Conservation (phyloP, 2,113 vertebrate genomes). For the Solenodon paradoxus region DNA sequence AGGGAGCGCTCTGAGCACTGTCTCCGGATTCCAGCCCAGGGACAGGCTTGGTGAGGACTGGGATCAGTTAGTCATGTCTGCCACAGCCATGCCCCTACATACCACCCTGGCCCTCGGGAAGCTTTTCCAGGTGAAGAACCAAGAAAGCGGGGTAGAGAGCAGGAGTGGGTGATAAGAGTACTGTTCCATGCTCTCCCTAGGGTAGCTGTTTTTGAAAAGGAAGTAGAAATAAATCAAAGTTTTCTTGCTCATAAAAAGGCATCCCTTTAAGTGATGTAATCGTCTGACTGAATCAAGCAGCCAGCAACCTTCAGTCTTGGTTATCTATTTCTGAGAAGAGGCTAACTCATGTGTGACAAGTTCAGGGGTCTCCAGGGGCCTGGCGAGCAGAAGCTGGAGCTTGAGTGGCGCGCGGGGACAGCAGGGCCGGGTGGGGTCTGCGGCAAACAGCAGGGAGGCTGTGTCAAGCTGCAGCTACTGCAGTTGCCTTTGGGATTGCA, state of each 20-base stretch:
- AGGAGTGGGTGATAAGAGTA: neutral
- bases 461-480: neutral
- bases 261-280: neutral
- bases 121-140: neutral
- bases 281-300: neutral
- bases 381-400: neutral
- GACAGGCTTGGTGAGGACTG: neutral
- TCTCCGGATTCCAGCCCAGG: neutral
- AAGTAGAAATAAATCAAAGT: neutral
- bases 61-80: neutral
- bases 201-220: neutral
- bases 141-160: too few relatives aligned
- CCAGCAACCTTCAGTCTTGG: neutral
- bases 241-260: neutral
- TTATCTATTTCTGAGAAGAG: neutral
- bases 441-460: neutral
- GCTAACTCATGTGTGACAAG: neutral
- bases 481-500: neutral
- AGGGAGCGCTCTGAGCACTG: neutral
- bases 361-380: neutral
- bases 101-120: neutral
- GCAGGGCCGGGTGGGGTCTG: neutral
- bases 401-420: too few relatives aligned
- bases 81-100: accelerated
- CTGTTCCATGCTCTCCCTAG: neutral